A percentile compares a stretch with the other conserved stretches of the same genome.
phyloP scores from a whole-genome alignment of 2,113 vertebrate genomes.

The Syngnathus floridae region DNA sequence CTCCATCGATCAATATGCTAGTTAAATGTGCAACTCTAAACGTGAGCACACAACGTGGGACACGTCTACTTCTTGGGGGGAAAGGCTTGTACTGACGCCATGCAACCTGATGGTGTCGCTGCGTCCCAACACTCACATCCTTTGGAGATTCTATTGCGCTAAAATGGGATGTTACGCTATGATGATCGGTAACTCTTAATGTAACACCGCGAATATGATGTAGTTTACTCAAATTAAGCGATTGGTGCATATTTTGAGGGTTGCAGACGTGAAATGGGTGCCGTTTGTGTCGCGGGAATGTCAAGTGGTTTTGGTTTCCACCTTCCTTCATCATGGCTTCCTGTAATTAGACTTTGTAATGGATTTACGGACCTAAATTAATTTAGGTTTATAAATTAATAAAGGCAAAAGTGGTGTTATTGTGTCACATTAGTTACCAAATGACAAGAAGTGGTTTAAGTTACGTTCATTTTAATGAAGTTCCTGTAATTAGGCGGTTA shows the following conservation, averaged over 20 bases:
- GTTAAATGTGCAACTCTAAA: not conserved
- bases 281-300: not conserved
- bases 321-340: not conserved
- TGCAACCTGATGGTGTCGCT: slow-evolving; percentile 31
- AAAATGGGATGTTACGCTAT: not conserved
- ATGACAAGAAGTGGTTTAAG: not conserved
- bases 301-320: not conserved
- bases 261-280: not conserved
- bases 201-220: not conserved
- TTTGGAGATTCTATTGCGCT: not conserved
- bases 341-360: not conserved
- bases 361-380: not conserved
- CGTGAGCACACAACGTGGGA: slow-evolving; percentile 17
- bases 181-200: not conserved
- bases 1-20: slow-evolving; percentile 18
- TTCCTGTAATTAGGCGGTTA: not conserved
- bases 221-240: not conserved
- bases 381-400: not conserved
- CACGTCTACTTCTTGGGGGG: slow-evolving; percentile 48
- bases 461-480: not conserved
- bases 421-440: not conserved
- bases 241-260: not conserved
- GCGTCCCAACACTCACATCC: not conserved
- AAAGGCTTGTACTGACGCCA: not conserved
- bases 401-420: no score